Evolutionary conservation across 2,113 vertebrate genomes (phyloP), one percentile per base, ranked within the genome.

Genomic region (Syngnathus floridae): DNA sequence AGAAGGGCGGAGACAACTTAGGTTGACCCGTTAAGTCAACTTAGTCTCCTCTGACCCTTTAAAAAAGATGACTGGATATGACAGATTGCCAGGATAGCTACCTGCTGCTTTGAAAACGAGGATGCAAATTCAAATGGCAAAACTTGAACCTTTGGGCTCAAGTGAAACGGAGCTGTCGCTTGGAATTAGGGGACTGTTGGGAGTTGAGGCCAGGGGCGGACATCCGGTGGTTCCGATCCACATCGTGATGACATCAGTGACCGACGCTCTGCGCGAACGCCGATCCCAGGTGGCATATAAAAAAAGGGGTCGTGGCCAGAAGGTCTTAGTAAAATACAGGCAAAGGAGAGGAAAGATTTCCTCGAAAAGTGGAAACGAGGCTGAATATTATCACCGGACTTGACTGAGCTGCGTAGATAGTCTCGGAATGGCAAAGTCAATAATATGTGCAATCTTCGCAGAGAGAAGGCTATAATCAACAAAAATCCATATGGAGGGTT

Each of bases 1-100:
- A 88, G 83, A 86, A 86, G 85, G 85, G 86, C 78, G 86, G 82
- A 79, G 80, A 81, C 84, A 82, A 85, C 87, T 90, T 81, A 82
- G 64, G 52, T 78, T 90, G 88, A 90, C 88, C 88, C 83, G 87
- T 88, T 90, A 91, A 91, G 90, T 90, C 86, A 88, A 90, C 84
- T 88, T 88, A 84, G 84, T 85, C 82, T 84, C 83, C 77, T 76
- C 80, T 87, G 89, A 90, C 89, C 88, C 85, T 51, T 71, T 82
- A 77, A 77, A 49, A 85, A 86, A 86, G 84, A 85, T 78, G 78
- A 67, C 73, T 80, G 79, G 69, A 79, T 82, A 83, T 81, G 82
- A 81, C 78, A 82, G 86, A 85, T 67, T 76, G 65, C 74, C 84
- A 78, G 64, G 56, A 75, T 79, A 70, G 64, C 73, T 72, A 71